phyloP scores from a whole-genome alignment of 2,113 vertebrate species.

The Phaethornis superciliosus region DNA sequence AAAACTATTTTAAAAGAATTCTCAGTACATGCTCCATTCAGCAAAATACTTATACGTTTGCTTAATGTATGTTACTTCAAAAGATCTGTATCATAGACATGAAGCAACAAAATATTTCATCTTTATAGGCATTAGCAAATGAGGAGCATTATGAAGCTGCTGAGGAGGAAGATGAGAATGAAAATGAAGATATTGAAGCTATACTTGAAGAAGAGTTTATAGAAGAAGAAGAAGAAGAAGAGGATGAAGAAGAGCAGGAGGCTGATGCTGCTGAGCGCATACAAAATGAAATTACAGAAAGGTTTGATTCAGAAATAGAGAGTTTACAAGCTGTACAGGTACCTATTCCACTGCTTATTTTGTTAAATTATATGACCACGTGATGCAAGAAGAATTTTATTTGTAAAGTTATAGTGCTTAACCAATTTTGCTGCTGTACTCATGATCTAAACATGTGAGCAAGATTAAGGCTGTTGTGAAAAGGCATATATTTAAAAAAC shows the following conservation, averaged over 20 bases:
- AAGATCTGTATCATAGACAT: neutral
- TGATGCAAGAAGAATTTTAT: neutral
- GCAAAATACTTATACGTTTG: neutral
- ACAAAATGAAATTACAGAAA: slow-evolving; percentile 81
- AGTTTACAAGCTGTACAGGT: slow-evolving; percentile 79
- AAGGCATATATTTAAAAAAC: neutral
- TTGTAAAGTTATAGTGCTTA: neutral
- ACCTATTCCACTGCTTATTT: slow-evolving; percentile 1
- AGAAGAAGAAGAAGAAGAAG: slow-evolving; percentile 76
- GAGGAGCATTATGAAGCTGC: slow-evolving; percentile 44
- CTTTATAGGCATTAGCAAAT: slow-evolving; percentile 25
- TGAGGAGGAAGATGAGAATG: slow-evolving; percentile 72
- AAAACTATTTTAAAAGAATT: neutral
- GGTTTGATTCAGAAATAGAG: slow-evolving; percentile 78
- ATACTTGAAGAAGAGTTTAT: slow-evolving; percentile 85
- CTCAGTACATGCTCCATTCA: neutral
- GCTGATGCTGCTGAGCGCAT: slow-evolving; percentile 77
- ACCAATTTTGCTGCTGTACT: neutral
- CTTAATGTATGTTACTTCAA: neutral
- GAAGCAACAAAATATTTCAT: slow-evolving; percentile 27
- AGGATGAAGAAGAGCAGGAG: slow-evolving; percentile 81
- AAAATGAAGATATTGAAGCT: slow-evolving; percentile 79
- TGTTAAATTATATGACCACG: neutral
- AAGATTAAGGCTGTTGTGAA: neutral
- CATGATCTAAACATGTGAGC: neutral